phyloP scores from a whole-genome alignment of 2,888 invertebrate genomes.

The Mycalesis mineus region DNA sequence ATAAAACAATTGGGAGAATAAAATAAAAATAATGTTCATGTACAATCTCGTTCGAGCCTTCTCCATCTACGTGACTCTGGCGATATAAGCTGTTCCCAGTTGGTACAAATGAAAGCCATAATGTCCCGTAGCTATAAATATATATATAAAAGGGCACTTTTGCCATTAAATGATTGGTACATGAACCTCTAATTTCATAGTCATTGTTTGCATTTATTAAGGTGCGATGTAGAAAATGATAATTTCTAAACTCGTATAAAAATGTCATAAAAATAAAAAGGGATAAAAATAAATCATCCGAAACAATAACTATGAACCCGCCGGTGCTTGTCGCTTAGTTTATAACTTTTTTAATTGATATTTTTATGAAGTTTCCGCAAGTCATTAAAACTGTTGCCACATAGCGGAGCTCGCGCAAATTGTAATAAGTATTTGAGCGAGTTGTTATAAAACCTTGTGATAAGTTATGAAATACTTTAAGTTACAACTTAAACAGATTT shows the following conservation, averaged over 20 bases:
- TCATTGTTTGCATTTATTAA: too few relatives aligned
- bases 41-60: too few relatives aligned
- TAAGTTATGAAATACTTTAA: background rate
- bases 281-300: slow-evolving; percentile 14
- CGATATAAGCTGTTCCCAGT: too few relatives aligned
- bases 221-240: too few relatives aligned
- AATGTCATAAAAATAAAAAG: slow-evolving; percentile 1
- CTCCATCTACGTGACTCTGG: too few relatives aligned
- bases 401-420: background rate
- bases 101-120: too few relatives aligned
- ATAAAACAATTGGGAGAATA: too few relatives aligned
- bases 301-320: slow-evolving; percentile 12
- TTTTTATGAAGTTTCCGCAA: slow-evolving; percentile 19
- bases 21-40: too few relatives aligned
- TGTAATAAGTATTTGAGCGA: background rate
- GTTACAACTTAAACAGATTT: background rate
- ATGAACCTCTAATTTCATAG: too few relatives aligned
- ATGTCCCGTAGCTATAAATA: too few relatives aligned
- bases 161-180: too few relatives aligned
- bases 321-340: slow-evolving; percentile 7
- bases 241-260: background rate
- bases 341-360: slow-evolving; percentile 23
- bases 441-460: slow-evolving; percentile 2
- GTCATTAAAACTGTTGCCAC: slow-evolving; percentile 9
- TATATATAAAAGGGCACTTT: too few relatives aligned